Evolutionary conservation across 2,113 vertebrate species (phyloP).

Genomic region (Pogona vitticeps): DNA sequence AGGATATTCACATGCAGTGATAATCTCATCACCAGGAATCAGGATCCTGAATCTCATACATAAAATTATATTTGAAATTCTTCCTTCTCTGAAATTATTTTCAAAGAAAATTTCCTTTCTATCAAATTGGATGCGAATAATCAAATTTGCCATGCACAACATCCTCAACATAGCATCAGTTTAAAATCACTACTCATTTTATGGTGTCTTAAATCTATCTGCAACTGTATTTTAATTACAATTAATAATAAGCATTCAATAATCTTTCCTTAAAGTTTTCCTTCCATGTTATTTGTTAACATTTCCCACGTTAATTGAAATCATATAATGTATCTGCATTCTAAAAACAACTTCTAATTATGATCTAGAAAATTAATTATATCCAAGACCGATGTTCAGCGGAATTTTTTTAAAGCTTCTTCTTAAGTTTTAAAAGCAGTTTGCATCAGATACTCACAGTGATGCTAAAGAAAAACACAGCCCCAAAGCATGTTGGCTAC

Average conservation of each 20-base stretch:
- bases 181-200: neutral
- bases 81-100: no score
- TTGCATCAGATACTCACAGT: neutral
- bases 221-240: neutral
- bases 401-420: neutral
- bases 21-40: no score
- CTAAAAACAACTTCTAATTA: neutral
- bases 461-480: neutral
- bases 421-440: neutral
- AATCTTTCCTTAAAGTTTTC: neutral
- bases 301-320: neutral
- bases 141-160: no score
- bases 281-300: neutral
- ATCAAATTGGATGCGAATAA: no score
- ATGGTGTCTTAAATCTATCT: neutral
- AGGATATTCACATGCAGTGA: no score
- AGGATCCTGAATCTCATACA: no score
- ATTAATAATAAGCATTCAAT: neutral
- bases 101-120: no score
- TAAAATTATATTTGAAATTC: no score
- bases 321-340: neutral
- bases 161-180: neutral
- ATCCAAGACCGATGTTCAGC: neutral
- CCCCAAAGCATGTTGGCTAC: neutral
- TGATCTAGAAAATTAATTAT: neutral